Evolutionary conservation across 2,797 vertebrate species (phyloP), one percentile per base, ranked within the genome.

Genomic region (Pangasius krempfi): DNA sequence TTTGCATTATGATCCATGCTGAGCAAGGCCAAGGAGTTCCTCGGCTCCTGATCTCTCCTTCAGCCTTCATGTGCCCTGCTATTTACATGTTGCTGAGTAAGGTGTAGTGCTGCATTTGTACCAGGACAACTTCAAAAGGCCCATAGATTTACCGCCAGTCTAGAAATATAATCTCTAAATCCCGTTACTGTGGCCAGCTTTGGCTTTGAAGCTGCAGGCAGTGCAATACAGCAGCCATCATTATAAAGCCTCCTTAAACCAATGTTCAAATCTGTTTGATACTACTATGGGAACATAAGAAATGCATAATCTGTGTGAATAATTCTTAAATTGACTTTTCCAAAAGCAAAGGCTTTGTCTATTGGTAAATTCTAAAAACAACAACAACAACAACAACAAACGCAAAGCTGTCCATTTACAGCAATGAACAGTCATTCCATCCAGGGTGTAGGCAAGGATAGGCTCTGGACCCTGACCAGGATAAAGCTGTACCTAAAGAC

Each of bases 11-110:
- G 44, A 62, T 60, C 88, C 85, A 79, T 79, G 87, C 87, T 86
- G 87, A 90, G 84, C 70, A 62, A 78, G 76, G 62, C 78, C 70
- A 25, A 68, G 62, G 73, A 84, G 84, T 86, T 86, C 66, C 88
- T 75, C 80, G 80, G 81, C 88, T 44, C 83, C 75, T 81, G 79
- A 90, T 86, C 89, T 89, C 83, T 85, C 85, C 64, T 72, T 66
- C 76, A 85, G 86, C 79, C 84, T 89, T 86, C 70, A 66, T 86
- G 54, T 89, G 81, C 78, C 86, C 76, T 50, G 14, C 75, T 72
- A 89, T 91, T 90, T 89, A 88, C 89, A 91, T 91, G 89, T 91
- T 91, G 91, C 91, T 91, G 92, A 92, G 86, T 91, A 91, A 91
- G 89, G 83, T 58, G 85, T 84, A 88, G 87, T 54, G 33, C 44